Evolutionary conservation across 2,797 vertebrate genomes (phyloP).

Genomic region (Parotocinclus haroldoi): DNA sequence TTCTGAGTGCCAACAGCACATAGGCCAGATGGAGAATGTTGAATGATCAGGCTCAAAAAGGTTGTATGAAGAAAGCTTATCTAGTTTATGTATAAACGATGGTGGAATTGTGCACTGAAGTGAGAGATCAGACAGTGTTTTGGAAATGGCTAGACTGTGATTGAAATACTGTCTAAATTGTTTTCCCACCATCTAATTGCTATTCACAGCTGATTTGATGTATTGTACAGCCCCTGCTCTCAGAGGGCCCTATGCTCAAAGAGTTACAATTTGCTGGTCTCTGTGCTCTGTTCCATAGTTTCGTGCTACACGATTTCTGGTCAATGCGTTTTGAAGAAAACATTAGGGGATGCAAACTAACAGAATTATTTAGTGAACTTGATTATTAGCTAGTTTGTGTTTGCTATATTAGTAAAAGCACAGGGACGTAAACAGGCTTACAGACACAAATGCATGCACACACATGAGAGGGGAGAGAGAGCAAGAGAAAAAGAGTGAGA

Average conservation of each 20-base stretch:
- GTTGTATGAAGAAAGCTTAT: slow-evolving; percentile 18
- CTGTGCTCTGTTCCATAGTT: neutral
- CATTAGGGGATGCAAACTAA: too few relatives aligned
- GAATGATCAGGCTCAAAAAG: slow-evolving; percentile 17
- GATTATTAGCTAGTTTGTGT: too few relatives aligned
- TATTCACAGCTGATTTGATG: slow-evolving; percentile 36
- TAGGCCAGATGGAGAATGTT: slow-evolving; percentile 27
- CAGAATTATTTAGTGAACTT: too few relatives aligned
- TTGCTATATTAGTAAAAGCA: too few relatives aligned
- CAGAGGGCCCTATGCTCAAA: neutral
- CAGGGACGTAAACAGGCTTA: too few relatives aligned
- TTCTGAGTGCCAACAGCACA: slow-evolving; percentile 12
- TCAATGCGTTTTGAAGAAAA: neutral
- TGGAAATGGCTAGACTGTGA: slow-evolving; percentile 30
- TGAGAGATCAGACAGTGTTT: slow-evolving; percentile 30
- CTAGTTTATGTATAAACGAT: neutral
- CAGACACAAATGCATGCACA: too few relatives aligned
- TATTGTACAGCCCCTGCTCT: slow-evolving; percentile 10
- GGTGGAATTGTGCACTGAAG: slow-evolving; percentile 8
- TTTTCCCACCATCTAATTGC: slow-evolving; percentile 32
- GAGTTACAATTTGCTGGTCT: neutral
- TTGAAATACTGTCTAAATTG: slow-evolving; percentile 34
- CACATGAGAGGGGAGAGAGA: too few relatives aligned
- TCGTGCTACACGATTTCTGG: neutral
- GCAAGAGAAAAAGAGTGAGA: too few relatives aligned